Evolutionary conservation across 1,140 invertebrate species (phyloP).

Genomic region (Epicauta chinensis): DNA sequence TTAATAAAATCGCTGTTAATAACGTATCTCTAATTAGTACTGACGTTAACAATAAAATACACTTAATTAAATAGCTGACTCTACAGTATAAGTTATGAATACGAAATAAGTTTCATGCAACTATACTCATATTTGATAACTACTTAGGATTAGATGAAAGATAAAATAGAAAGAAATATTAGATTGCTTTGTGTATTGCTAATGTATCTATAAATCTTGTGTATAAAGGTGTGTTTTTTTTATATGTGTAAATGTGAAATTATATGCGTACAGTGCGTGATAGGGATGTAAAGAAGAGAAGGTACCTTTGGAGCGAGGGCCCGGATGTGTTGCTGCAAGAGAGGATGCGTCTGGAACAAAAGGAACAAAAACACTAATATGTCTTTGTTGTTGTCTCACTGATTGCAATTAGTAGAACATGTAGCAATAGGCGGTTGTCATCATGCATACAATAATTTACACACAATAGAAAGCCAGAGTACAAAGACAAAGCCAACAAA

Average conservation of each 20-base stretch:
- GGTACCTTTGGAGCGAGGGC: constrained; percentile 39
- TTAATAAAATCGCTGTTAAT: too few relatives aligned
- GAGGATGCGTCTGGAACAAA: constrained; percentile 41
- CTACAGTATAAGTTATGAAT: too few relatives aligned
- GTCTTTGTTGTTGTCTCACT: constrained; percentile 22
- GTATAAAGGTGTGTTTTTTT: not conserved
- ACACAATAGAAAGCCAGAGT: not conserved
- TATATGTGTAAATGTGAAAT: constrained; percentile 3
- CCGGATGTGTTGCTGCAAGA: constrained; percentile 39
- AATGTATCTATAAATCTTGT: too few relatives aligned
- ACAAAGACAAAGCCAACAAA: too few relatives aligned
- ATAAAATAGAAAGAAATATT: too few relatives aligned
- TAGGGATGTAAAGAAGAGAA: constrained; percentile 19
- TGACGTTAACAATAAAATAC: too few relatives aligned
- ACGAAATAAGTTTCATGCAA: too few relatives aligned
- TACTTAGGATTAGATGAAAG: too few relatives aligned
- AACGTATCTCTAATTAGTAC: too few relatives aligned
- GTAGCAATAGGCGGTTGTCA: constrained; percentile 13
- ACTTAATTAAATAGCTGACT: too few relatives aligned
- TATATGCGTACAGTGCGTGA: constrained; percentile 19
- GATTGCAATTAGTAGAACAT: constrained; percentile 26
- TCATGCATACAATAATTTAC: constrained; percentile 22
- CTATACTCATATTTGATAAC: too few relatives aligned
- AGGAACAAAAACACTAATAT: constrained; percentile 37
- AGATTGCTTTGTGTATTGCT: too few relatives aligned